Evolutionary conservation across 2,113 vertebrate genomes (phyloP), one percentile per base, ranked within the genome.

Genomic region (Ochotona princeps): DNA sequence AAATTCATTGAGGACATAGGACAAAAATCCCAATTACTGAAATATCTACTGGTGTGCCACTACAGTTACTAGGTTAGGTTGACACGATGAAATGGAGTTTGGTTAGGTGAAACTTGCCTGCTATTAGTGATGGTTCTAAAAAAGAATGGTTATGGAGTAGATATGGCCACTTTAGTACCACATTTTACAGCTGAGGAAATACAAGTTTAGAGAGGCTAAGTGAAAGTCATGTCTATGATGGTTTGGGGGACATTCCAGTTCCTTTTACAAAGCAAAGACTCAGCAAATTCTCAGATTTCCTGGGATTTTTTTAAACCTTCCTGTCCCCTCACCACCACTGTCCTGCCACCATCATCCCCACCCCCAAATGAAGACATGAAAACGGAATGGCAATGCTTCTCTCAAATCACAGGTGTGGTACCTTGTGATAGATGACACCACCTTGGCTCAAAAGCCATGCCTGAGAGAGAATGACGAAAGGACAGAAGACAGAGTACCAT

Each of bases 231-330:
- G 0, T 89, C 8, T 32, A 35, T 2, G 2, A 18, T 72, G 74
- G 49, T 70, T 8, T 63, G 21, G 74, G 14, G 30, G 21, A 79
- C 65, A 23, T 5, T 38, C 21, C 18, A 21, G 18, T 5, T 79
- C 47, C n/a, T 90, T 92, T 83, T 18, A 79, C 18, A 93, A 90
- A 83, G 73, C 25, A 78, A 47, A 87, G 26, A 75, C 12, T 54
- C 8, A 51, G 21, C 60, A 75, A 30, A 76, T 69, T 28, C 25
- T 7, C 38, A 78, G 5, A 49, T 72, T 73, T 83, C 80, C 51
- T 25, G 65, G 18, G n/a, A 73, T 11, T 61, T 8, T 76, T 69
- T 72, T 60, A 51, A 65, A 80, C 4, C 2, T 75, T 3, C 5
- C 4, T 26, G 26, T 57, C 4, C 20, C 2, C 32, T 14, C 1